Conservation (phyloP, 2,113 vertebrate species). For the Garra rufa region DNA sequence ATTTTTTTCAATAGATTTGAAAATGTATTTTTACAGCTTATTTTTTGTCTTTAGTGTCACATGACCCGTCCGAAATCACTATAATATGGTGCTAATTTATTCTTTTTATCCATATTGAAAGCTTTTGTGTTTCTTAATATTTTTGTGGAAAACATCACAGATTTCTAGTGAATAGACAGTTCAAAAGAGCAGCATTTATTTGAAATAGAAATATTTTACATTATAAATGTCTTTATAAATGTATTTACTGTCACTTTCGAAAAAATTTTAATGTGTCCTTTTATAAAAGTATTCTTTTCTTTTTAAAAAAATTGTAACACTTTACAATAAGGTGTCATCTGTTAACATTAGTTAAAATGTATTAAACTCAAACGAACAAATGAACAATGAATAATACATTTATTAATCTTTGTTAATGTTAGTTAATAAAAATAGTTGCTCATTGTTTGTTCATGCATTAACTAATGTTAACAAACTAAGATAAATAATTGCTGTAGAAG, state of each 20-base stretch:
- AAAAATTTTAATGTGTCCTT: background rate
- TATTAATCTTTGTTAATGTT: too few relatives aligned
- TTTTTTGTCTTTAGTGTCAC: background rate
- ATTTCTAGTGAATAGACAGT: background rate
- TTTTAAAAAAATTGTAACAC: background rate
- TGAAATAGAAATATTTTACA: background rate
- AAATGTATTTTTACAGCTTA: too few relatives aligned
- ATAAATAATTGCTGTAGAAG: too few relatives aligned
- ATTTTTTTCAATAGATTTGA: too few relatives aligned
- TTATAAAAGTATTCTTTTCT: background rate
- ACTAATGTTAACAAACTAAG: too few relatives aligned
- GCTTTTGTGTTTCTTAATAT: too few relatives aligned
- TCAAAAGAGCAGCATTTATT: background rate
- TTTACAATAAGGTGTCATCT: too few relatives aligned
- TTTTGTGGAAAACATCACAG: background rate
- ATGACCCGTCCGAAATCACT: background rate
- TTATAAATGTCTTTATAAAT: background rate
- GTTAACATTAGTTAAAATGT: too few relatives aligned
- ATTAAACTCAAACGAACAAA: too few relatives aligned
- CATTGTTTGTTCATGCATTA: too few relatives aligned
- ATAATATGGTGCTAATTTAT: background rate
- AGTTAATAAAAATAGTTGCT: too few relatives aligned
- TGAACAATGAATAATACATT: too few relatives aligned
- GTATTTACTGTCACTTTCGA: background rate
- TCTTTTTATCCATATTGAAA: background rate